Evolutionary conservation across 2,113 vertebrate genomes (phyloP).

Genomic region (Myotis brandtii): DNA sequence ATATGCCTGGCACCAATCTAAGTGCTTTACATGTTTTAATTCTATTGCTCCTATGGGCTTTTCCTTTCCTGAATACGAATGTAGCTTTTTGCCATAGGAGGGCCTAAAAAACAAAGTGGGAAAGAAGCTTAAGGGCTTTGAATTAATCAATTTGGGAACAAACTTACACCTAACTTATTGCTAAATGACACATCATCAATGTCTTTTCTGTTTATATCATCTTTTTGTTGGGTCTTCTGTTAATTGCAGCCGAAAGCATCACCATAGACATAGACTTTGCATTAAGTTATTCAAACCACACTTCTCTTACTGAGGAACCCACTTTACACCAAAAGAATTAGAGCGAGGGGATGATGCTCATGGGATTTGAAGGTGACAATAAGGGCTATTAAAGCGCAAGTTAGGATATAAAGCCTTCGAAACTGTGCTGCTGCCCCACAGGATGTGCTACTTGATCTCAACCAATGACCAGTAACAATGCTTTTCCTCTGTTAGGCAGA

Average conservation of each 20-base stretch:
- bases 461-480: neutral
- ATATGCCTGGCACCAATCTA: neutral
- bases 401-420: neutral
- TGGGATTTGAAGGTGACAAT: neutral
- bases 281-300: neutral
- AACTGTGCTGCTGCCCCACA: neutral
- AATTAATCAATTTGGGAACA: neutral
- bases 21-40: neutral
- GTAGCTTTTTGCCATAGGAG: neutral
- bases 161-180: neutral
- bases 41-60: neutral
- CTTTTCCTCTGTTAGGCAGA: neutral
- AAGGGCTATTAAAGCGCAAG: neutral
- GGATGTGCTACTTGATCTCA: neutral
- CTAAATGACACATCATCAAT: neutral
- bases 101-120: neutral
- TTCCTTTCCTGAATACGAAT: slow-evolving; percentile 6
- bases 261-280: neutral
- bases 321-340: neutral
- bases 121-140: neutral
- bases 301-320: neutral
- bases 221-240: neutral
- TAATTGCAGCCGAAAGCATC: neutral
- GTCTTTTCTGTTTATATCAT: neutral
- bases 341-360: neutral